Percentiles rank a stretch among this genome's conserved stretches.
Evolutionary conservation across 2,888 invertebrate genomes (phyloP).

Genomic region (Ochlodes sylvanus): DNA sequence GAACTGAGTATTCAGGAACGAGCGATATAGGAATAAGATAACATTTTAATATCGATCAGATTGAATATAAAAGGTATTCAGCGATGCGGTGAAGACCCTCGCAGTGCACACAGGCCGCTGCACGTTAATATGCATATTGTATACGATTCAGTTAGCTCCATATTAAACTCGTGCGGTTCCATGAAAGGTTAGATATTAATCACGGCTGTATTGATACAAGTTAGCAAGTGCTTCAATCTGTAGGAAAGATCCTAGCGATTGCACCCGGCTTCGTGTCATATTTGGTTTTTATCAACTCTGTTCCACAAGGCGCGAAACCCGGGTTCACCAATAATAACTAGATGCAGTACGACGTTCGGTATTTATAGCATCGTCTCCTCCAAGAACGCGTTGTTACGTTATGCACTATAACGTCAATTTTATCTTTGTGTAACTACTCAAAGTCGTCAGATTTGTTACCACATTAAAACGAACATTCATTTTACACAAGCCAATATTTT

Average conservation of each 20-base stretch:
- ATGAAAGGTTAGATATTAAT: conserved; percentile 38
- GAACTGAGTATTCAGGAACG: not conserved
- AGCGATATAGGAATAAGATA: conserved; percentile 13
- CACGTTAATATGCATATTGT: conserved; percentile 32
- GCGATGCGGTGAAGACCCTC: conserved; percentile 34
- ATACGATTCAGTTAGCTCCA: conserved; percentile 31
- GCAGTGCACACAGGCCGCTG: not conserved
- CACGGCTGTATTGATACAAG: conserved; percentile 24
- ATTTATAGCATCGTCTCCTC: too few species aligned
- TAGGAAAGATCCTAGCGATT: not conserved
- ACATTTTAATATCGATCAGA: conserved; percentile 36
- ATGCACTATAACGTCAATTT: too few species aligned
- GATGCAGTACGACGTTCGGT: too few species aligned
- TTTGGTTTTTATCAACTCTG: not conserved
- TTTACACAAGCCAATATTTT: too few species aligned
- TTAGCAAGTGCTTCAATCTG: conserved; percentile 15
- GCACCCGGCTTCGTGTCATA: not conserved
- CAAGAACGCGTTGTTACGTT: too few species aligned
- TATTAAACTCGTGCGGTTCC: conserved; percentile 33
- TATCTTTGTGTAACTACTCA: too few species aligned
- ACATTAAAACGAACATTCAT: too few species aligned
- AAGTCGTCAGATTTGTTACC: too few species aligned
- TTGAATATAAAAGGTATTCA: conserved; percentile 28
- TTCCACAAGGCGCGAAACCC: too few species aligned
- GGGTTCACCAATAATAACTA: too few species aligned